These are phyloP conservation scores for Cheilosia variabilis DNA, from an alignment of 2,888 invertebrate species.

Conservation along the genomic window DNA sequence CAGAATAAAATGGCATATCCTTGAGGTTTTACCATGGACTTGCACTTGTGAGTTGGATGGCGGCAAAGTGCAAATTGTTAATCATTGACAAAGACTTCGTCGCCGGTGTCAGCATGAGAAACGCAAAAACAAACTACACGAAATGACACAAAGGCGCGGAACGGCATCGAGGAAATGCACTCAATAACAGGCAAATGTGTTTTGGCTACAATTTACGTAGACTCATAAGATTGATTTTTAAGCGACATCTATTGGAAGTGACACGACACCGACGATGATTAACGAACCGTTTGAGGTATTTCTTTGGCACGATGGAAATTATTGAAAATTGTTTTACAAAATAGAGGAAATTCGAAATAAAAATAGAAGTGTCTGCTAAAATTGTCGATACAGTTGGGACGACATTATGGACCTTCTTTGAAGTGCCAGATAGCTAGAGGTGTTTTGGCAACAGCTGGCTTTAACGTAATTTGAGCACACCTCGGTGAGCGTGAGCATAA, in stretches of 20 bases:
- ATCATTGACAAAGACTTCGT: constrained; percentile 52
- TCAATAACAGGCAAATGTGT: constrained; percentile 11
- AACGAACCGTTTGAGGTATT: constrained; percentile 22
- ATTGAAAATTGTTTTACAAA: not conserved
- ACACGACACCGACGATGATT: constrained; percentile 55
- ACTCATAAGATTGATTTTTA: constrained; percentile 54
- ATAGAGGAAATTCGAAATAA: constrained; percentile 1
- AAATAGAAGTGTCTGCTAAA: constrained; percentile 14
- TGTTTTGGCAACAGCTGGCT: constrained; percentile 36
- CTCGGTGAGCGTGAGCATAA: no score
- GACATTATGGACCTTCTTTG: constrained; percentile 4
- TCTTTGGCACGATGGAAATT: constrained; percentile 13
- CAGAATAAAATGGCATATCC: constrained; percentile 41
- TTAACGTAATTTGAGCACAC: not conserved
- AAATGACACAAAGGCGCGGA: constrained; percentile 17
- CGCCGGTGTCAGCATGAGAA: constrained; percentile 7
- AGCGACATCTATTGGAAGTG: constrained; percentile 39
- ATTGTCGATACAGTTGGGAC: constrained; percentile 14
- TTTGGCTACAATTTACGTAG: constrained; percentile 18
- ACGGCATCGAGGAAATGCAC: constrained; percentile 31
- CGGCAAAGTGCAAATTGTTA: constrained; percentile 41
- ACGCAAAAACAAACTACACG: constrained; percentile 17
- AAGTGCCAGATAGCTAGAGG: constrained; percentile 30
- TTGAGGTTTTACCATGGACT: constrained; percentile 68
- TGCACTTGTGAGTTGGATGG: constrained; percentile 56